A percentile compares a stretch with the other conserved stretches of the same genome.
Evolutionary conservation across 2,888 invertebrate genomes (phyloP).

Genomic region (Apamea epomidion): DNA sequence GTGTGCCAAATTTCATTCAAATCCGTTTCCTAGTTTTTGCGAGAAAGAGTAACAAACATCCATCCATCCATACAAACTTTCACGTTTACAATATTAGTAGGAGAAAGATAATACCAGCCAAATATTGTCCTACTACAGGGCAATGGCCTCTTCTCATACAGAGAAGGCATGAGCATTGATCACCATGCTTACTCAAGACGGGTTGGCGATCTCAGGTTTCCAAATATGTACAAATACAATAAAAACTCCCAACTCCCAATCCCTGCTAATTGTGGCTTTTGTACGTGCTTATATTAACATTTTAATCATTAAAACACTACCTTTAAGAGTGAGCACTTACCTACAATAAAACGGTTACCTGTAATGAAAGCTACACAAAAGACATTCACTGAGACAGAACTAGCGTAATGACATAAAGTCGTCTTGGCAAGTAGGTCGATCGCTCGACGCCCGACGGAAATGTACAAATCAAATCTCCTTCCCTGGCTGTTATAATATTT

Average conservation of each 20-base stretch:
- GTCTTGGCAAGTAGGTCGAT: conserved; percentile 49
- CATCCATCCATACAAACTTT: too few species aligned
- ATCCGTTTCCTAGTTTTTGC: too few species aligned
- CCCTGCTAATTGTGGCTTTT: background rate
- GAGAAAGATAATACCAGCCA: too few species aligned
- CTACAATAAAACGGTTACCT: conserved; percentile 1
- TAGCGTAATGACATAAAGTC: conserved; percentile 28
- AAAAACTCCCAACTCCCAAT: background rate
- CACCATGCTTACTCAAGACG: too few species aligned
- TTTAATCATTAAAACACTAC: background rate
- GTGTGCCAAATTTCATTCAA: too few species aligned
- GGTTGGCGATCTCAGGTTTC: too few species aligned
- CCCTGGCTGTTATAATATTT: conserved; percentile 77
- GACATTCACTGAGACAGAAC: conserved; percentile 11
- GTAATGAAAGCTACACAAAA: conserved; percentile 14
- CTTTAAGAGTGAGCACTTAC: background rate
- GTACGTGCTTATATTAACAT: background rate
- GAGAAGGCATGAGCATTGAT: too few species aligned
- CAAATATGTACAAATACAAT: too few species aligned
- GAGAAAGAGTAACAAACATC: too few species aligned
- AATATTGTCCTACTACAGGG: too few species aligned
- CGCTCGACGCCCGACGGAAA: conserved; percentile 69
- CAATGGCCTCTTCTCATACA: too few species aligned
- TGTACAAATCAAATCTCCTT: conserved; percentile 77
- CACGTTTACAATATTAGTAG: too few species aligned